Conservation (phyloP, 2,797 vertebrate genomes). For the Valencia hispanica region DNA sequence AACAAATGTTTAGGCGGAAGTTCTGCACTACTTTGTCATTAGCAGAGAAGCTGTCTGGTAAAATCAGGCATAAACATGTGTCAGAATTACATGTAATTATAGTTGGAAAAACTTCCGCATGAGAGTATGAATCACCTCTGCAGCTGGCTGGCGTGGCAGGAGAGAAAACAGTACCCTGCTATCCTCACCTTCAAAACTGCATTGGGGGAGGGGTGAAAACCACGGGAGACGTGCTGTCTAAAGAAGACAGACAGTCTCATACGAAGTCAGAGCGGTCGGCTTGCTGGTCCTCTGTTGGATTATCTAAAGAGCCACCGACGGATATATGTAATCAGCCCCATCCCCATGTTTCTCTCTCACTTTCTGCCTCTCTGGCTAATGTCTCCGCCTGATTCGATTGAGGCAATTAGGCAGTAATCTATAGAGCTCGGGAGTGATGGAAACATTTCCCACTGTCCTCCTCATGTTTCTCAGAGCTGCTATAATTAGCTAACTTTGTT, state of each 20-base stretch:
- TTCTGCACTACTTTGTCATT: slow-evolving; percentile 81
- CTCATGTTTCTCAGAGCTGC: slow-evolving; percentile 84
- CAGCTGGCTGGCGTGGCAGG: slow-evolving; percentile 74
- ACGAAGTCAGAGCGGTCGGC: slow-evolving; percentile 54
- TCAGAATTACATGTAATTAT: slow-evolving; percentile 84
- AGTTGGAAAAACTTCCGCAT: slow-evolving; percentile 82
- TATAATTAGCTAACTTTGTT: slow-evolving; percentile 88
- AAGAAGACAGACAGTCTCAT: slow-evolving; percentile 59
- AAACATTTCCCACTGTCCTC: slow-evolving; percentile 83
- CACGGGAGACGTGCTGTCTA: slow-evolving; percentile 39
- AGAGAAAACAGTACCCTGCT: slow-evolving; percentile 64
- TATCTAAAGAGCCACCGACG: slow-evolving; percentile 77
- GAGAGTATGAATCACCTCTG: slow-evolving; percentile 80
- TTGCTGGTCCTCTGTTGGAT: slow-evolving; percentile 70
- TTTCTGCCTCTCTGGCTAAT: slow-evolving; percentile 79
- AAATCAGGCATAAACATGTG: slow-evolving; percentile 82
- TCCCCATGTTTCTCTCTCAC: slow-evolving; percentile 78
- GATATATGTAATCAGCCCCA: slow-evolving; percentile 79
- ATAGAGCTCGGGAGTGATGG: slow-evolving; percentile 80
- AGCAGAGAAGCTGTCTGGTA: slow-evolving; percentile 76
- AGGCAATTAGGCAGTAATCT: slow-evolving; percentile 82
- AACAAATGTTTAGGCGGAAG: slow-evolving; percentile 81
- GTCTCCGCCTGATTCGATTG: slow-evolving; percentile 82
- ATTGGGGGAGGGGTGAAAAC: slow-evolving; percentile 45
- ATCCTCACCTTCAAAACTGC: slow-evolving; percentile 69